Conservation (phyloP, 64 coral and sea anemone species). For the Stichodactyla mertensii region DNA sequence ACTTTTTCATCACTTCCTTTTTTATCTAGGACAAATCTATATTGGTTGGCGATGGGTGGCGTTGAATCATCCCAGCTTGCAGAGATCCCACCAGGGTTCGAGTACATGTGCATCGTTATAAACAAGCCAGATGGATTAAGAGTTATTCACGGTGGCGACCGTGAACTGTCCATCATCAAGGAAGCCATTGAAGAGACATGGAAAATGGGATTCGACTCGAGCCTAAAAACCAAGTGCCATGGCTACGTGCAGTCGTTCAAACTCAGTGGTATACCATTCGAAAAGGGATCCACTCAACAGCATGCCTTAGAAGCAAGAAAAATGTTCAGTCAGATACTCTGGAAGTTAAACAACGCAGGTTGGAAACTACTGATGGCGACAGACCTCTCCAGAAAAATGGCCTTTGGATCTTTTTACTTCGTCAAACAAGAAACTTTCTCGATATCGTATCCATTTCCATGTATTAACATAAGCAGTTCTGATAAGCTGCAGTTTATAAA, state of each 20-base stretch:
- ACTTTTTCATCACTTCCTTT: neutral
- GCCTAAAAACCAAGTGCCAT: conserved; percentile 30
- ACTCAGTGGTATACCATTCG: conserved; percentile 60
- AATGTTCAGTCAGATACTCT: conserved; percentile 65
- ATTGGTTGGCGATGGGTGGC: conserved; percentile 42
- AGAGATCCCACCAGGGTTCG: conserved; percentile 65
- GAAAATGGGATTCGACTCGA: conserved; percentile 35
- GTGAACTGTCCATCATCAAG: conserved; percentile 62
- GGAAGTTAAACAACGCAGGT: conserved; percentile 53
- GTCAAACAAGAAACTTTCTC: conserved; percentile 49
- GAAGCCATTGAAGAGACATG: conserved; percentile 62
- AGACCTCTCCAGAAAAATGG: conserved; percentile 41
- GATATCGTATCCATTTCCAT: conserved; percentile 40
- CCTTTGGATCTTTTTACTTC: conserved; percentile 54
- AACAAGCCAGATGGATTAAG: conserved; percentile 49
- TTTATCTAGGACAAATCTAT: neutral
- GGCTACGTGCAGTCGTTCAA: conserved; percentile 72
- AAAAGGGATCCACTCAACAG: neutral
- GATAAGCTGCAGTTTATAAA: conserved; percentile 81
- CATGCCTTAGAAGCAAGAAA: conserved; percentile 44
- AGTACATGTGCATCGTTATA: conserved; percentile 75
- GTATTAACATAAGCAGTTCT: conserved; percentile 58
- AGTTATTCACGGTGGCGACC: conserved; percentile 57
- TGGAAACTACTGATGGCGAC: conserved; percentile 53
- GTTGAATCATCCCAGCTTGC: conserved; percentile 49